phyloP scores from a whole-genome alignment of 1,140 invertebrate species.

The Cheumatopsyche charites region DNA sequence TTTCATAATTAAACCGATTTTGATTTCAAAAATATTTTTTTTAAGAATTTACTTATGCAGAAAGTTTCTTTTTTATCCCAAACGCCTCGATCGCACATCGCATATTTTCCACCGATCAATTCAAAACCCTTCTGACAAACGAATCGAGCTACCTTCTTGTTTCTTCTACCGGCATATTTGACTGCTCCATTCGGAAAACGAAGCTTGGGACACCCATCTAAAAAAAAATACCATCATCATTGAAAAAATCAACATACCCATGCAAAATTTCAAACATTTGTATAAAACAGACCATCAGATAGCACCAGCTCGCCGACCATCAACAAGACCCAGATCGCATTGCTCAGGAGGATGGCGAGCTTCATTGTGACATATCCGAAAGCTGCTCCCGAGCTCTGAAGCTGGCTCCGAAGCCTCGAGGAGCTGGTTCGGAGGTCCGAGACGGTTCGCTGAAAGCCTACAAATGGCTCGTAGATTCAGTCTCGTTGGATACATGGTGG shows the following conservation, averaged over 20 bases:
- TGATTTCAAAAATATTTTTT: not conserved
- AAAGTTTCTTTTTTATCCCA: constrained; percentile 68
- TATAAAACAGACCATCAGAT: no score
- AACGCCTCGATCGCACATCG: constrained; percentile 63
- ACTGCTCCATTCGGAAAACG: not conserved
- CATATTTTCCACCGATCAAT: constrained; percentile 67
- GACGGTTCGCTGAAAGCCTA: no score
- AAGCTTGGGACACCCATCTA: not conserved
- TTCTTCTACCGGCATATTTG: not conserved
- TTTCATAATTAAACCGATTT: not conserved
- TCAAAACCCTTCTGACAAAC: constrained; percentile 62
- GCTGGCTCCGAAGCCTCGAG: no score
- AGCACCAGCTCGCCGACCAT: no score
- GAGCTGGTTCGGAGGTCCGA: no score
- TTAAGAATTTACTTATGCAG: constrained; percentile 71
- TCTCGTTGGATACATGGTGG: constrained; percentile 55
- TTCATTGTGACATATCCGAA: no score
- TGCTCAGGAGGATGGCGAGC: no score
- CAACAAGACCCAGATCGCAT: no score
- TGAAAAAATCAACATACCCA: no score
- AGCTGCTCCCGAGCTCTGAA: no score
- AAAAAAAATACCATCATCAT: no score
- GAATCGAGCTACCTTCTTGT: constrained; percentile 62
- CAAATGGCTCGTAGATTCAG: constrained; percentile 47
- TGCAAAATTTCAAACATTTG: no score